A percentile compares a stretch with the other conserved stretches of the same genome.
Conservation (phyloP, 2,797 vertebrate genomes). For the Pygocentrus nattereri region DNA sequence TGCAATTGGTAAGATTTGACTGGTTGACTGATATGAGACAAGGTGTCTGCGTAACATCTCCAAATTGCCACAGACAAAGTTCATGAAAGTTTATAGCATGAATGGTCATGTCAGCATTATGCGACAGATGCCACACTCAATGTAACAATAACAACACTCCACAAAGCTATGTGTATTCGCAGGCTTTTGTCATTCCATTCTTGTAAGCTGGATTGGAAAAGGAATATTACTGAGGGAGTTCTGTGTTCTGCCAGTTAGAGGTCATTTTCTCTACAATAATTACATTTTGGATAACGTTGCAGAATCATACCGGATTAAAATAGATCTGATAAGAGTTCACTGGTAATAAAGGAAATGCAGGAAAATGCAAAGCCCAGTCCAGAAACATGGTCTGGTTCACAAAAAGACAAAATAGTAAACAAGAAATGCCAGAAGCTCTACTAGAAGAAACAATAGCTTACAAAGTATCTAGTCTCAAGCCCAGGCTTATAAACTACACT, state of each 20-base stretch:
- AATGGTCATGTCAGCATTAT: background rate
- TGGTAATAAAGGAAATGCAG: no score
- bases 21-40: background rate
- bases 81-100: background rate
- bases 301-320: background rate
- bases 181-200: no score
- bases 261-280: background rate
- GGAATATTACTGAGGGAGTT: background rate
- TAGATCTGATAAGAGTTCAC: background rate
- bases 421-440: no score
- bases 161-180: background rate
- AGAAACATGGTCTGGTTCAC: no score
- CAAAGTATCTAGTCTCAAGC: no score
- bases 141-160: background rate
- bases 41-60: background rate
- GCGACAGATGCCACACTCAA: background rate
- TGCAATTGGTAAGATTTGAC: background rate
- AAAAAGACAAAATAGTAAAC: no score
- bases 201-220: no score
- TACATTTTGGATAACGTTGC: background rate
- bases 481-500: no score
- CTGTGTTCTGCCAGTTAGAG: background rate
- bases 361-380: no score
- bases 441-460: no score
- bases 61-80: no score